Conservation (phyloP, 2,113 vertebrate genomes). For the Mobula birostris region DNA sequence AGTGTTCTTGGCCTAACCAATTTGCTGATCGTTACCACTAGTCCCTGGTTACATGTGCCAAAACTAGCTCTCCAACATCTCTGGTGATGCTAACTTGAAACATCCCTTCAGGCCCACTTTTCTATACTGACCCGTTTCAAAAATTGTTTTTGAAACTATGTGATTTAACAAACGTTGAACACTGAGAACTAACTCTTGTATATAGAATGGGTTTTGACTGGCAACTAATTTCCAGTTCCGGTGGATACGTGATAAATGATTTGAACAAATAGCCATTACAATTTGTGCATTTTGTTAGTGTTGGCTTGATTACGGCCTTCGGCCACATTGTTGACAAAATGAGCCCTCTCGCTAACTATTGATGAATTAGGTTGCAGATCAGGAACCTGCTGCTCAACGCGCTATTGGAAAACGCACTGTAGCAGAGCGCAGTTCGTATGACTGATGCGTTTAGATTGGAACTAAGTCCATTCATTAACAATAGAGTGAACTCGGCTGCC, state of each 20-base stretch:
- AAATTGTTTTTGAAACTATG: background rate
- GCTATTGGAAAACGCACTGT: background rate
- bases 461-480: no score
- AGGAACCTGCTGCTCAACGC: background rate
- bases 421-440: background rate
- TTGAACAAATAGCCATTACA: background rate
- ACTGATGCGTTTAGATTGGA: background rate
- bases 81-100: no score
- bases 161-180: fast-evolving
- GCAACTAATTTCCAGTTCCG: background rate
- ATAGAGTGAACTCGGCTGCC: no score
- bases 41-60: no score
- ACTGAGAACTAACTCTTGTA: no score
- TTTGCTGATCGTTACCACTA: no score
- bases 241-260: background rate
- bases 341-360: background rate
- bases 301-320: background rate
- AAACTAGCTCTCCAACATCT: no score
- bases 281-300: background rate
- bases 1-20: no score
- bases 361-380: background rate
- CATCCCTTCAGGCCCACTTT: no score
- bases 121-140: background rate
- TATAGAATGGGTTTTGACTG: no score
- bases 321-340: background rate